phyloP scores from a whole-genome alignment of 2,113 vertebrate species.

The Cisticola juncidis region DNA sequence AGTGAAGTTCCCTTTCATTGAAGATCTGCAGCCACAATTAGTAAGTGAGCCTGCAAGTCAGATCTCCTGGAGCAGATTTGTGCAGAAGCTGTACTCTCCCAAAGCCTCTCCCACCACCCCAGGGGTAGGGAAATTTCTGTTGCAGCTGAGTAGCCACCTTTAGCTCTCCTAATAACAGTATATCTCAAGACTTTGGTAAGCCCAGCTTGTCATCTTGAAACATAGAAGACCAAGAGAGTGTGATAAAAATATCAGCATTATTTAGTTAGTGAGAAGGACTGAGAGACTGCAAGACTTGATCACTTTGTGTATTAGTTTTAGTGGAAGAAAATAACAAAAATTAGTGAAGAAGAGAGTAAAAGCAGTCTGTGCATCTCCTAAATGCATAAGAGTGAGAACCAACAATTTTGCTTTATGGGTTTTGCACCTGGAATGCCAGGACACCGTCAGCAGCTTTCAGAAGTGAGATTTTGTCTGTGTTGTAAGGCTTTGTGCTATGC shows the following conservation, averaged over 20 bases:
- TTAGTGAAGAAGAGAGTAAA: background rate
- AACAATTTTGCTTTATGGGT: background rate
- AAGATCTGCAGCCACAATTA: background rate
- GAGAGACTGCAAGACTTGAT: background rate
- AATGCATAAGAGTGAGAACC: background rate
- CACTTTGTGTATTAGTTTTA: background rate
- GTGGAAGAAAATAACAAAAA: background rate
- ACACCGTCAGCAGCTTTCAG: background rate
- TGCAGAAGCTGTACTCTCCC: background rate
- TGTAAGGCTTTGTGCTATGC: background rate
- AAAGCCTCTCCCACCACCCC: background rate
- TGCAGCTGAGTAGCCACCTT: background rate
- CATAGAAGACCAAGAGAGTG: background rate
- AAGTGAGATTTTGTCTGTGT: background rate
- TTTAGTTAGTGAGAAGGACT: background rate
- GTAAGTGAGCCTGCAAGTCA: background rate
- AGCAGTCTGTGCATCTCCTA: background rate
- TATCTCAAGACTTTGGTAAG: background rate
- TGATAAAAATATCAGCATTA: background rate
- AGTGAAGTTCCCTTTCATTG: background rate
- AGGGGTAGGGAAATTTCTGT: background rate
- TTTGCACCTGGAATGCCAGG: background rate
- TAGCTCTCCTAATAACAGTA: background rate
- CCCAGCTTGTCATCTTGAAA: background rate
- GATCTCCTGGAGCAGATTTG: background rate